Percentiles rank a stretch among this genome's conserved stretches.
Conservation (phyloP, 1,140 invertebrate species). For the Drosophila lowei region DNA sequence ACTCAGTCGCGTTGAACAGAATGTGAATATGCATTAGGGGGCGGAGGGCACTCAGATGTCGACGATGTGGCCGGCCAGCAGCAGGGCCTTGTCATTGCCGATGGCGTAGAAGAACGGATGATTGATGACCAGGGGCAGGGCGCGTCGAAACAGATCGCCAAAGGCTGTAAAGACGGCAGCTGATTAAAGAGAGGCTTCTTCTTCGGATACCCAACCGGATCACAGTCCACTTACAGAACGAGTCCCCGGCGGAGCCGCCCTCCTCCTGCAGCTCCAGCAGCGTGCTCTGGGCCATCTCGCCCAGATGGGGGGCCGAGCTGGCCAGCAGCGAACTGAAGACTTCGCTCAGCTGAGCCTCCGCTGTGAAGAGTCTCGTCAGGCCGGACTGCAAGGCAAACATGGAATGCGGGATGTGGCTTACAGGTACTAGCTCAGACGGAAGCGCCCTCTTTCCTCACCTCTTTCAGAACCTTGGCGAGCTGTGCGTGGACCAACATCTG, state of each 20-base stretch:
- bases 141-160: slow-evolving; percentile 61
- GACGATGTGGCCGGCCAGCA: slow-evolving; percentile 66
- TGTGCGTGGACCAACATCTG: slow-evolving; percentile 37
- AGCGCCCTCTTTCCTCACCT: slow-evolving; percentile 36
- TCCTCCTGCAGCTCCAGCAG: slow-evolving; percentile 50
- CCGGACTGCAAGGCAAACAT: slow-evolving; percentile 41
- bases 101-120: slow-evolving; percentile 73
- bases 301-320: slow-evolving; percentile 64
- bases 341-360: slow-evolving; percentile 47
- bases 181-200: slow-evolving; percentile 28
- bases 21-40: background rate
- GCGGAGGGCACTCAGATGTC: slow-evolving; percentile 42
- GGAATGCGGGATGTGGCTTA: too few relatives aligned
- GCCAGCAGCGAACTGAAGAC: slow-evolving; percentile 56
- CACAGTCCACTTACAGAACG: slow-evolving; percentile 52
- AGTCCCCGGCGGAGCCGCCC: slow-evolving; percentile 37
- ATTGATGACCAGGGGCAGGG: slow-evolving; percentile 68
- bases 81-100: slow-evolving; percentile 56
- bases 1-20: slow-evolving; percentile 7
- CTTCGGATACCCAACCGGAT: background rate
- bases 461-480: slow-evolving; percentile 28
- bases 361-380: slow-evolving; percentile 48
- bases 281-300: slow-evolving; percentile 49
- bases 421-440: too few relatives aligned
- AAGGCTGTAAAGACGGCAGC: slow-evolving; percentile 35